These are phyloP conservation scores for Drosophila testacea DNA, from an alignment of 2,888 invertebrate genomes.

Conservation along the genomic window DNA sequence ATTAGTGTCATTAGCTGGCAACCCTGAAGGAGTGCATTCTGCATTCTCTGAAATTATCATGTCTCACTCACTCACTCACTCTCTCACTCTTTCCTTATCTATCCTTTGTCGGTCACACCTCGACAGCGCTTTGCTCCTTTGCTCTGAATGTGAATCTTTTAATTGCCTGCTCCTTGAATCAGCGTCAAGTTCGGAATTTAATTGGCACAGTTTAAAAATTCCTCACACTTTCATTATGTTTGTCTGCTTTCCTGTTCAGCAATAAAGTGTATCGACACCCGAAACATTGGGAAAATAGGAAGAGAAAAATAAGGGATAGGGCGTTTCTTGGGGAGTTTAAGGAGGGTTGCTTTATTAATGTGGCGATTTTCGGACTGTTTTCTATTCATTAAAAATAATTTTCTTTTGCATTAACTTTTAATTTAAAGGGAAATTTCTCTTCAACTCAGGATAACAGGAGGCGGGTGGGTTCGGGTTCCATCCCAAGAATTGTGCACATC, in stretches of 20 bases:
- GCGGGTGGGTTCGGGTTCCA: conserved; percentile 20
- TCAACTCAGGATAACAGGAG: background rate
- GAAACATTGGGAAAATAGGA: background rate
- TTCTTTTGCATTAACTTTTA: conserved; percentile 79
- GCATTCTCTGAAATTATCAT: conserved; percentile 27
- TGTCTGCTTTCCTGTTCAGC: conserved; percentile 10
- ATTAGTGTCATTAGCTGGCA: conserved; percentile 75
- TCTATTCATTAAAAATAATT: conserved; percentile 81
- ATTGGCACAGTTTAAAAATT: conserved; percentile 65
- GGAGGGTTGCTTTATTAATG: conserved; percentile 58
- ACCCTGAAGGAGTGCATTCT: conserved; percentile 43
- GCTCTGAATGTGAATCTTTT: conserved; percentile 28
- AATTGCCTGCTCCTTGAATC: conserved; percentile 51
- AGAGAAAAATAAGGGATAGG: background rate
- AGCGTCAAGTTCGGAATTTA: conserved; percentile 36
- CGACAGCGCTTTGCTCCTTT: conserved; percentile 2
- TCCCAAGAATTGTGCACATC: conserved; percentile 76
- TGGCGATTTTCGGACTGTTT: conserved; percentile 72
- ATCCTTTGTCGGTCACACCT: conserved; percentile 26
- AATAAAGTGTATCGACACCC: conserved; percentile 40
- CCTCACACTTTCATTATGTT: conserved; percentile 13
- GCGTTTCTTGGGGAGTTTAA: background rate
- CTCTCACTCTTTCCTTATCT: background rate
- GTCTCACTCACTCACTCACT: background rate
- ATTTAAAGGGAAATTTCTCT: conserved; percentile 66